Percentiles rank a stretch among this genome's conserved stretches.
phyloP scores from a whole-genome alignment of 2,113 vertebrate genomes.

The Seriola rivoliana region DNA sequence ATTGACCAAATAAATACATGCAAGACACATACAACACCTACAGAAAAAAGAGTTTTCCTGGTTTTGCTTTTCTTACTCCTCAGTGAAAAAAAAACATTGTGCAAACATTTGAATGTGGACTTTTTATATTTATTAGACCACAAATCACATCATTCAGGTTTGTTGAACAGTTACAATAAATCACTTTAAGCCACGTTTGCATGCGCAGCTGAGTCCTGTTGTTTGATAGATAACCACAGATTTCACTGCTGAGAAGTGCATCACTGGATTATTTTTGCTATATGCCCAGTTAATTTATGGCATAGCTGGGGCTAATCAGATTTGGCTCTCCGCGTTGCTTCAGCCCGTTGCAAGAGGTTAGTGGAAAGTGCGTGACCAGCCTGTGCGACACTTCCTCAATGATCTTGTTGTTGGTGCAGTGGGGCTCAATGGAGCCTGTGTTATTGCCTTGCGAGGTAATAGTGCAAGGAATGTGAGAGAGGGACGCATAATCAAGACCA shows the following conservation, averaged over 20 bases:
- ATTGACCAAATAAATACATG: not conserved
- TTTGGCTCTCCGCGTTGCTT: slow-evolving; percentile 59
- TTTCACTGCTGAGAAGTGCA: slow-evolving; percentile 51
- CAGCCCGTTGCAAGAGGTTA: slow-evolving; percentile 64
- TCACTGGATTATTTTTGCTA: slow-evolving; percentile 65
- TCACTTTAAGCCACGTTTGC: not conserved
- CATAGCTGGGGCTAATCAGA: slow-evolving; percentile 76
- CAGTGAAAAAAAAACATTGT: not conserved
- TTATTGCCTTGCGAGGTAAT: slow-evolving; percentile 74
- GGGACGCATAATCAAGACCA: slow-evolving; percentile 70
- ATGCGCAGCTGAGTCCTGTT: not conserved
- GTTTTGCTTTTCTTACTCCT: not conserved
- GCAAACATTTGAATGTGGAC: not conserved
- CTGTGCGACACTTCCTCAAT: slow-evolving; percentile 77
- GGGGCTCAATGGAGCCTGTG: slow-evolving; percentile 78
- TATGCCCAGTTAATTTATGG: slow-evolving; percentile 71
- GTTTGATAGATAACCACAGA: slow-evolving; percentile 38
- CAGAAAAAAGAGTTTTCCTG: not conserved
- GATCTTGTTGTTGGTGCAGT: slow-evolving; percentile 74
- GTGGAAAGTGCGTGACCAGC: slow-evolving; percentile 74
- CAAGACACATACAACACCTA: not conserved
- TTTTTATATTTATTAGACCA: not conserved
- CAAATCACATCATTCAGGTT: not conserved
- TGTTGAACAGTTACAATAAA: not conserved
- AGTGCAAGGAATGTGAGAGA: slow-evolving; percentile 73